These are phyloP conservation scores for Lordiphosa collinella DNA, from an alignment of 1,140 invertebrate genomes.

Conservation along the genomic window DNA sequence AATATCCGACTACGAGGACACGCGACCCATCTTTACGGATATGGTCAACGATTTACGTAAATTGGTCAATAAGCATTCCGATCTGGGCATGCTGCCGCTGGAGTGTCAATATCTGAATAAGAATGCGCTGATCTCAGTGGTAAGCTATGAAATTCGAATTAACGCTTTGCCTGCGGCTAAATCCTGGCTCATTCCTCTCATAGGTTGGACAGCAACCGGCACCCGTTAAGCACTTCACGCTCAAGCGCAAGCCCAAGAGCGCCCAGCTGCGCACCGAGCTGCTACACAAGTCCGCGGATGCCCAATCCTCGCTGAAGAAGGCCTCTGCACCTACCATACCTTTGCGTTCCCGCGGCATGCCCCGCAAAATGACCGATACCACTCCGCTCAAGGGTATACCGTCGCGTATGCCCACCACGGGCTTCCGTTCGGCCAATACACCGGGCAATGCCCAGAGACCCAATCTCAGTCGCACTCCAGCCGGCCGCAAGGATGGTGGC, in stretches of 20 bases:
- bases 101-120: conserved; percentile 98
- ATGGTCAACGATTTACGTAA: conserved; percentile 92
- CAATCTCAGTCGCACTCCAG: conserved; percentile 81
- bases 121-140: conserved; percentile 92
- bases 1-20: conserved; percentile 90
- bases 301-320: conserved; percentile 93
- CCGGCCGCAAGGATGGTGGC: conserved; percentile 90
- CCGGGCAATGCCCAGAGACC: conserved; percentile 80
- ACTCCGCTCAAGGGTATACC: conserved; percentile 95
- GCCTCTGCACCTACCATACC: conserved; percentile 93
- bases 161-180: neutral
- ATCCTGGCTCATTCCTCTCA: neutral
- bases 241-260: conserved; percentile 97
- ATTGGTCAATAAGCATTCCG: conserved; percentile 91
- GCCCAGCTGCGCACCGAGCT: conserved; percentile 93
- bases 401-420: conserved; percentile 85
- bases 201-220: conserved; percentile 83
- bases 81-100: conserved; percentile 92
- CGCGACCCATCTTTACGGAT: conserved; percentile 93
- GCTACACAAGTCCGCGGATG: conserved; percentile 94
- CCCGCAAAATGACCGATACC: conserved; percentile 97
- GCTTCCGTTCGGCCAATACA: conserved; percentile 81
- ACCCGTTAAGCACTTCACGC: conserved; percentile 93
- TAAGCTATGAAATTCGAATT: conserved; percentile 80
- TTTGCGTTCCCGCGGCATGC: conserved; percentile 93